These are phyloP conservation scores for Tribolium castaneum DNA, from an alignment of 1,140 invertebrate genomes.

Conservation along the genomic window DNA sequence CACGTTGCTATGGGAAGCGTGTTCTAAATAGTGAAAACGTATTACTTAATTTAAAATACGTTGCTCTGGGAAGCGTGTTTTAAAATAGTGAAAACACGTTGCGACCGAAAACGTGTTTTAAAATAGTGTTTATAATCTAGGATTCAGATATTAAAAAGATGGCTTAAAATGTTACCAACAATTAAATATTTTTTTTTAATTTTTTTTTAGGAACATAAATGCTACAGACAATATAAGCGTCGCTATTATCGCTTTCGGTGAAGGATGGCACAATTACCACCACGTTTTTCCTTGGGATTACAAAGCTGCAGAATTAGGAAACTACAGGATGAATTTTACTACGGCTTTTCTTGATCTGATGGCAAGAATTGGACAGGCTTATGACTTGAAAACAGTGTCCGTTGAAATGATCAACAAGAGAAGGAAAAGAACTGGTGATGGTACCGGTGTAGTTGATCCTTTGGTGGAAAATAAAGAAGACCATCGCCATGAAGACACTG, in stretches of 20 bases:
- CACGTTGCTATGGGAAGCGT: no score
- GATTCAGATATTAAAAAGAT: no score
- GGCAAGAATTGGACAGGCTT: constrained; percentile 86
- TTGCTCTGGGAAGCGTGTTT: no score
- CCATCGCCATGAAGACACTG: constrained; percentile 47
- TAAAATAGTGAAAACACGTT: no score
- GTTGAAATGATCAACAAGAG: constrained; percentile 76
- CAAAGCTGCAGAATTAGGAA: constrained; percentile 85
- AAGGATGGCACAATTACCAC: constrained; percentile 97
- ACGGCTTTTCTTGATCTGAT: constrained; percentile 89
- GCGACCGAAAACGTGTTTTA: no score
- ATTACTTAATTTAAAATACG: no score
- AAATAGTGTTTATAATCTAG: no score
- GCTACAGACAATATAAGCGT: constrained; percentile 80
- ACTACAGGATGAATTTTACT: constrained; percentile 84
- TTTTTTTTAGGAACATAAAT: constrained; percentile 69
- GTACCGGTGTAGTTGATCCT: constrained; percentile 63
- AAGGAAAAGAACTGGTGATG: constrained; percentile 82
- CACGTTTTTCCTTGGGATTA: constrained; percentile 97
- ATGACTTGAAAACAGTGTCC: constrained; percentile 87
- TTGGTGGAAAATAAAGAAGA: constrained; percentile 64
- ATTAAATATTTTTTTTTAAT: neutral
- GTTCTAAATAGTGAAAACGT: no score
- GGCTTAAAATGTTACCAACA: no score
- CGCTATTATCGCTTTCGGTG: constrained; percentile 78